A percentile compares a stretch with the other conserved stretches of the same genome.
Evolutionary conservation across 2,888 invertebrate genomes (phyloP).

Genomic region (Chloromyia formosa): DNA sequence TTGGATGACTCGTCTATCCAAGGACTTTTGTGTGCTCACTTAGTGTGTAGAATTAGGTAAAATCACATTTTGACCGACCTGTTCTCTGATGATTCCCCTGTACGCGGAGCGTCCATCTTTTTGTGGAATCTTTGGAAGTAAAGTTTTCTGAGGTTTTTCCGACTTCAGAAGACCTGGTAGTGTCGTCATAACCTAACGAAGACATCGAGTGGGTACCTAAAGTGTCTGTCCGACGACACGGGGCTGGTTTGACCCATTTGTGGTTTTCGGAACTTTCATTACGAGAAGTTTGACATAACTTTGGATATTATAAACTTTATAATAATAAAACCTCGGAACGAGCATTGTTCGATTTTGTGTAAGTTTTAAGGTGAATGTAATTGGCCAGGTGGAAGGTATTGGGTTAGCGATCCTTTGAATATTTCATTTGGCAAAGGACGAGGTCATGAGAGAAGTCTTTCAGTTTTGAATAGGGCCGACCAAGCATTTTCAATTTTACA

Average conservation of each 20-base stretch:
- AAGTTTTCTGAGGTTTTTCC: not conserved
- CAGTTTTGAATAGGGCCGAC: too few relatives aligned
- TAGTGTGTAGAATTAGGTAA: constrained; percentile 1
- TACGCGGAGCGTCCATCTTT: too few relatives aligned
- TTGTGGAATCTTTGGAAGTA: not conserved
- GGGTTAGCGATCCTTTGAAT: too few relatives aligned
- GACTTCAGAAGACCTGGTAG: not conserved
- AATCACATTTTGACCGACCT: not conserved
- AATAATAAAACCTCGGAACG: not conserved
- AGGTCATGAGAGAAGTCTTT: too few relatives aligned
- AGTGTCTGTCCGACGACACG: too few relatives aligned
- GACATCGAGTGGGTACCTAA: too few relatives aligned
- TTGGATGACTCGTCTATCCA: not conserved
- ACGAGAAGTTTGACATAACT: constrained; percentile 2
- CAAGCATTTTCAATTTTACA: too few relatives aligned
- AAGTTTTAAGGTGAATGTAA: too few relatives aligned
- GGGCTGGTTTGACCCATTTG: not conserved
- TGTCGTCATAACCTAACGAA: too few relatives aligned
- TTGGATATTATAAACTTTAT: not conserved
- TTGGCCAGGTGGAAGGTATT: too few relatives aligned
- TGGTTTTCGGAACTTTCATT: not conserved
- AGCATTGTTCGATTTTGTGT: too few relatives aligned
- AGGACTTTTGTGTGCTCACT: not conserved
- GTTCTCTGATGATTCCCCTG: not conserved
- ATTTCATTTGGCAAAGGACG: too few relatives aligned